Conservation (phyloP, 2,797 vertebrate genomes). For the Otus scops region DNA sequence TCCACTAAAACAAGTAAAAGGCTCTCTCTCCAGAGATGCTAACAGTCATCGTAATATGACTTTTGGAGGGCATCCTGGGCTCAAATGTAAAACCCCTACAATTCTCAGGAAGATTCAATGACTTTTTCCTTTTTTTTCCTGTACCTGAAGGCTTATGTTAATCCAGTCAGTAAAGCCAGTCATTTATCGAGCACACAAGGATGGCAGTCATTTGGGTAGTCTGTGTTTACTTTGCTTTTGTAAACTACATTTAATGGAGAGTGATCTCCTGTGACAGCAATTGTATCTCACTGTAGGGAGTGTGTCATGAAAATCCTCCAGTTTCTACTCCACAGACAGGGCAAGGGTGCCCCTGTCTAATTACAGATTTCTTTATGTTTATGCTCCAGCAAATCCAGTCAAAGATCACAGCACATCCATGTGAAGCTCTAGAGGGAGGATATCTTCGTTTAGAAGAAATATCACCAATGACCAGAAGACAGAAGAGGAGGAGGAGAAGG, state of each 20-base stretch:
- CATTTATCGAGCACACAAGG: slow-evolving; percentile 29
- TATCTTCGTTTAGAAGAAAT: background rate
- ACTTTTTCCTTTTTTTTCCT: background rate
- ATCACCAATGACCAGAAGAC: background rate
- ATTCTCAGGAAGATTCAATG: background rate
- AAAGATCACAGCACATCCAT: background rate
- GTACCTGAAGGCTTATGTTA: slow-evolving; percentile 9
- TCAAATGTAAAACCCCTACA: background rate
- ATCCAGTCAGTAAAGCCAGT: slow-evolving; percentile 39
- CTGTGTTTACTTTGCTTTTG: slow-evolving; percentile 57
- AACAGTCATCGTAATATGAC: background rate
- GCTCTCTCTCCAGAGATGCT: background rate
- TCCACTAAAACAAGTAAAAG: background rate
- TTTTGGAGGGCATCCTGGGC: background rate
- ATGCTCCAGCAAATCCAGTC: background rate
- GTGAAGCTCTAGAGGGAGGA: background rate
- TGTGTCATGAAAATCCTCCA: slow-evolving; percentile 47
- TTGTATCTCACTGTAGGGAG: slow-evolving; percentile 66
- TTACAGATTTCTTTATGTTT: background rate
- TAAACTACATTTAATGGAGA: slow-evolving; percentile 73
- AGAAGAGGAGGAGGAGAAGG: background rate
- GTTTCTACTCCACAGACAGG: slow-evolving; percentile 31
- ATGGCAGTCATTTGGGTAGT: background rate
- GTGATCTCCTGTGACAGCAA: slow-evolving; percentile 58
- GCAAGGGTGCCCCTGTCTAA: background rate